phyloP scores from a whole-genome alignment of 2,113 vertebrate genomes.

The Lota lota region DNA sequence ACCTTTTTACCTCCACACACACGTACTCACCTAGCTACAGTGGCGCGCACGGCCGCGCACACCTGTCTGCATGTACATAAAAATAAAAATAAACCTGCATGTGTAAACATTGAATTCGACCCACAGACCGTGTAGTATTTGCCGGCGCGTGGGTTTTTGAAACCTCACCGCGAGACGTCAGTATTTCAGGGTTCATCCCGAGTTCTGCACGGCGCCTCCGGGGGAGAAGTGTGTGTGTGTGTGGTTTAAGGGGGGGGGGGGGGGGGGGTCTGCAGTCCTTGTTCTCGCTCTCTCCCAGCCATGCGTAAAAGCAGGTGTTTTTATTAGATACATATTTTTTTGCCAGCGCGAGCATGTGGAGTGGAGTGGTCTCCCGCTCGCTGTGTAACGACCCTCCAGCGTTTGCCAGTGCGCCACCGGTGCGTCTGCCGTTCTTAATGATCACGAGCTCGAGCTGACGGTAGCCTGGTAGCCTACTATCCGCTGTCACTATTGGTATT shows the following conservation, averaged over 20 bases:
- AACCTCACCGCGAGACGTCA: constrained; percentile 56
- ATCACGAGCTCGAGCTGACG: neutral
- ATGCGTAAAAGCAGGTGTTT: constrained; percentile 7
- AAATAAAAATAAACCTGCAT: neutral
- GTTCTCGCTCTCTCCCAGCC: neutral
- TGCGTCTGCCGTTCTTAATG: neutral
- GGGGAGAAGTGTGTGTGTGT: constrained; percentile 26
- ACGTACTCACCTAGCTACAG: neutral
- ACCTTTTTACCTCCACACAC: constrained; percentile 15
- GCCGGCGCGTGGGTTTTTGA: constrained; percentile 6
- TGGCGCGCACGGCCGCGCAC: constrained; percentile 21
- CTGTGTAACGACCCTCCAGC: constrained; percentile 9
- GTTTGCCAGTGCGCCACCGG: neutral
- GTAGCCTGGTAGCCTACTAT: constrained; percentile 3
- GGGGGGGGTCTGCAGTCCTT: constrained; percentile 29
- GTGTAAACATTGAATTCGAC: constrained; percentile 16
- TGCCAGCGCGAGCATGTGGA: constrained; percentile 10
- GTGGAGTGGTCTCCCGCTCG: neutral
- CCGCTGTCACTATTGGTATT: constrained; percentile 49
- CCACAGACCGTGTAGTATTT: neutral
- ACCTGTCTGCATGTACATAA: neutral
- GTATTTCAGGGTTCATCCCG: constrained; percentile 67
- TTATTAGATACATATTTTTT: constrained; percentile 6
- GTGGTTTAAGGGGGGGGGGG: neutral
- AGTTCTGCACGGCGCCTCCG: constrained; percentile 65